Evolutionary conservation across 2,797 vertebrate genomes (phyloP).

Genomic region (Sebastolobus alascanus): DNA sequence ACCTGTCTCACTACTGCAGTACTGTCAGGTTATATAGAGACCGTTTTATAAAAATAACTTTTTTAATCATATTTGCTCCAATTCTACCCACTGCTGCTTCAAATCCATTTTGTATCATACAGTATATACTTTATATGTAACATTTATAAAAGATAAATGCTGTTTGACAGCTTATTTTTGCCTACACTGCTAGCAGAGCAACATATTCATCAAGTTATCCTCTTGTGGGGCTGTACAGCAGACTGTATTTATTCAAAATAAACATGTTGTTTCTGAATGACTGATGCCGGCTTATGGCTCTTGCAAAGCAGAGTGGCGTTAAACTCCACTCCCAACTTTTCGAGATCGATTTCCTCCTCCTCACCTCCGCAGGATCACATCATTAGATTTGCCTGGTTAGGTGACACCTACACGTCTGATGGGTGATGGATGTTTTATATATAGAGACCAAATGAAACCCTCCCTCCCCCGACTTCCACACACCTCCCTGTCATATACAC

Average conservation of each 20-base stretch:
- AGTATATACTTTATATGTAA: background rate
- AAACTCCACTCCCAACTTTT: slow-evolving; percentile 77
- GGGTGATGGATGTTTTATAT: slow-evolving; percentile 88
- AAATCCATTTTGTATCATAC: background rate
- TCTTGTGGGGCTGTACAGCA: slow-evolving; percentile 1
- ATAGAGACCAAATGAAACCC: slow-evolving; percentile 85
- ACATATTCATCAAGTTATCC: slow-evolving; percentile 36
- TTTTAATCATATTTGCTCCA: too few relatives aligned
- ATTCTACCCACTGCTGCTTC: too few relatives aligned
- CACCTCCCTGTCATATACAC: slow-evolving; percentile 49
- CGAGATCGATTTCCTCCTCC: slow-evolving; percentile 75
- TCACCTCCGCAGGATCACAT: slow-evolving; percentile 77
- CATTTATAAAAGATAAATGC: slow-evolving; percentile 8
- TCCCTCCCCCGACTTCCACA: slow-evolving; percentile 44
- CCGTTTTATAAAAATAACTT: too few relatives aligned
- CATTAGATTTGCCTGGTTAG: slow-evolving; percentile 86
- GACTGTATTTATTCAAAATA: slow-evolving; percentile 46
- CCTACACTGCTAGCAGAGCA: slow-evolving; percentile 4
- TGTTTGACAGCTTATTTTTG: slow-evolving; percentile 34
- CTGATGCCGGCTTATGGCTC: slow-evolving; percentile 43
- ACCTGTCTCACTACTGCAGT: too few relatives aligned
- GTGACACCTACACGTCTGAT: slow-evolving; percentile 84
- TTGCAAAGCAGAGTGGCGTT: slow-evolving; percentile 50
- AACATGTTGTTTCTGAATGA: slow-evolving; percentile 47
- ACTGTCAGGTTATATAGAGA: too few relatives aligned